Conservation (phyloP, 2,888 invertebrate genomes). For the Physocephala rufipes region DNA sequence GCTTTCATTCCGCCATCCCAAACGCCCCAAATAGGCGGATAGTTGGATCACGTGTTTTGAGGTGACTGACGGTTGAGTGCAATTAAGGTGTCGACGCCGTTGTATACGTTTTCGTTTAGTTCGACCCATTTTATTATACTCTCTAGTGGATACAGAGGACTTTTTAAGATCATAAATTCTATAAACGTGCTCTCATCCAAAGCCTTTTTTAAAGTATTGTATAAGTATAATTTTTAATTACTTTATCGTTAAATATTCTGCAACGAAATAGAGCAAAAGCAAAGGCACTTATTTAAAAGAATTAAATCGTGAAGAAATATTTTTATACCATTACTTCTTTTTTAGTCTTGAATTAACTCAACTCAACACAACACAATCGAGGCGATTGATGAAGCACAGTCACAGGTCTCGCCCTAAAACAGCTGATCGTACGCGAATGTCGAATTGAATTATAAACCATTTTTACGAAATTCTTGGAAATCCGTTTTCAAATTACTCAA, state of each 20-base stretch:
- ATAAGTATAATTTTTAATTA: constrained; percentile 43
- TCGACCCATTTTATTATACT: constrained; percentile 55
- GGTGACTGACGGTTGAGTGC: neutral
- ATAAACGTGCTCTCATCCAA: neutral
- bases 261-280: constrained; percentile 50
- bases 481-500: constrained; percentile 6
- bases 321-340: neutral
- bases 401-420: neutral
- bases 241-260: constrained; percentile 50
- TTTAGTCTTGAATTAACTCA: constrained; percentile 8
- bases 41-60: constrained; percentile 43
- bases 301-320: neutral
- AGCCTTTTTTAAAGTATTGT: constrained; percentile 45
- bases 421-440: neutral
- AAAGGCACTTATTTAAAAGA: constrained; percentile 11
- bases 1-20: constrained; percentile 70
- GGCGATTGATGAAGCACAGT: constrained; percentile 1
- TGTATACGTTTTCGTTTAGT: constrained; percentile 52
- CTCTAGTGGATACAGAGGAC: neutral
- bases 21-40: constrained; percentile 51
- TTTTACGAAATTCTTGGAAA: constrained; percentile 57
- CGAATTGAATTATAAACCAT: neutral
- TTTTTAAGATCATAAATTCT: neutral
- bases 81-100: constrained; percentile 39
- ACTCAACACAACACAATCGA: constrained; percentile 25